Percentiles rank a stretch among this genome's conserved stretches.
Conservation (phyloP, 2,888 invertebrate genomes). For the Leucophora obtusa region DNA sequence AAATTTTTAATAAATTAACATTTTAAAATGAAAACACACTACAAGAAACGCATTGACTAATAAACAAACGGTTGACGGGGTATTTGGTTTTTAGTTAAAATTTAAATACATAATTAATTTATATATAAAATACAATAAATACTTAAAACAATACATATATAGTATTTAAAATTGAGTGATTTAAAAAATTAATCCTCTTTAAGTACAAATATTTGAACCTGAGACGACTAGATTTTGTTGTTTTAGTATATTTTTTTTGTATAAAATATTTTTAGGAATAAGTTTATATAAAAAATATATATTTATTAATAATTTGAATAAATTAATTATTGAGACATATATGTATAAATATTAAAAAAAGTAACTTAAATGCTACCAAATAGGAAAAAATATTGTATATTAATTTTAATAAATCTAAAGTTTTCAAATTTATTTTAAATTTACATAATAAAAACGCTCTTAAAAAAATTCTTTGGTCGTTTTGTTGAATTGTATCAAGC, state of each 20-base stretch:
- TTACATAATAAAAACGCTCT: slow-evolving; percentile 6
- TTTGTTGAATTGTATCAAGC: neutral
- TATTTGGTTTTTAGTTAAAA: neutral
- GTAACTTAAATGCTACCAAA: slow-evolving; percentile 60
- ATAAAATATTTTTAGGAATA: slow-evolving; percentile 55
- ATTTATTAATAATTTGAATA: slow-evolving; percentile 10
- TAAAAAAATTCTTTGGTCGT: slow-evolving; percentile 19
- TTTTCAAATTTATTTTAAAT: slow-evolving; percentile 26
- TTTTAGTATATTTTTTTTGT: slow-evolving; percentile 26
- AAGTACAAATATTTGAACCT: slow-evolving; percentile 55
- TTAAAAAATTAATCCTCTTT: slow-evolving; percentile 6
- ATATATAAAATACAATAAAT: neutral
- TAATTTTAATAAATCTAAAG: slow-evolving; percentile 37
- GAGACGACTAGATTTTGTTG: slow-evolving; percentile 65
- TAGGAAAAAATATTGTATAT: slow-evolving; percentile 29
- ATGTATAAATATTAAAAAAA: neutral
- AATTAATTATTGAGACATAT: slow-evolving; percentile 17
- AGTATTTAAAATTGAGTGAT: neutral
- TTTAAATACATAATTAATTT: neutral
- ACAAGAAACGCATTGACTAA: neutral
- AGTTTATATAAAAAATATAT: slow-evolving; percentile 29
- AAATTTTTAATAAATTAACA: neutral
- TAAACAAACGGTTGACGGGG: neutral
- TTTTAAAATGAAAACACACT: too few species aligned
- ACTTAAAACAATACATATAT: neutral